Evolutionary conservation across 1,140 invertebrate species (phyloP), one percentile per base, ranked within the genome.

Genomic region (Phortica variegata): DNA sequence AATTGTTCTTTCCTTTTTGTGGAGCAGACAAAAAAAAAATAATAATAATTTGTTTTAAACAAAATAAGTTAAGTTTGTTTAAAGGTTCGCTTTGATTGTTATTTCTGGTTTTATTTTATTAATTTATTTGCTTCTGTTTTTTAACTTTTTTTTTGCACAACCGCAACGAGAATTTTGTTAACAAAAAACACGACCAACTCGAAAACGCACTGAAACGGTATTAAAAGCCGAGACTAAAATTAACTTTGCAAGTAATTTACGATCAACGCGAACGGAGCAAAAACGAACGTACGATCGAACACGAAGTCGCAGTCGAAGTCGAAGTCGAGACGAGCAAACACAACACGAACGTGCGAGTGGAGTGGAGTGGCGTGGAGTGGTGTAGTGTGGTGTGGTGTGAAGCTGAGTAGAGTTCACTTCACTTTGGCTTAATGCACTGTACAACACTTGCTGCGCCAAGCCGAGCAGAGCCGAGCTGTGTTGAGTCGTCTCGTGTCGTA

Each of bases 181-280:
- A 52, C 34, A 47, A 58, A 60, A 65, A 70, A 56, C 69, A 73
- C 70, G 70, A 73, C 70, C 65, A 73, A 73, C 70, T 73, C 62
- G 70, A 73, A 73, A 73, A 73, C 65, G 65, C 65, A 65, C 65
- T 63, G 65, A 73, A 73, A 70, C 70, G 70, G 57, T 73, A 73
- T 73, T 73, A 61, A 73, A 73, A 66, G 61, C 69, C 65, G 61
- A 73, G 69, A 66, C 65, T 66, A 59, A 69, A 73, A 51, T 66
- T 60, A 69, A 73, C 69, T 73, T 73, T 73, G 60, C 65, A 73
- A 73, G 69, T 68, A 63, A 68, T 73, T 66, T 69, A 61, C 52
- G 54, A 41, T 55, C 52, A 63, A 54, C 47, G 59, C 52, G 51
- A 55, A 34, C 20, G 26, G 32, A 34, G 38, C 26, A 41, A 31